phyloP scores from a whole-genome alignment of 2,888 invertebrate genomes.

The Tyria jacobaeae region DNA sequence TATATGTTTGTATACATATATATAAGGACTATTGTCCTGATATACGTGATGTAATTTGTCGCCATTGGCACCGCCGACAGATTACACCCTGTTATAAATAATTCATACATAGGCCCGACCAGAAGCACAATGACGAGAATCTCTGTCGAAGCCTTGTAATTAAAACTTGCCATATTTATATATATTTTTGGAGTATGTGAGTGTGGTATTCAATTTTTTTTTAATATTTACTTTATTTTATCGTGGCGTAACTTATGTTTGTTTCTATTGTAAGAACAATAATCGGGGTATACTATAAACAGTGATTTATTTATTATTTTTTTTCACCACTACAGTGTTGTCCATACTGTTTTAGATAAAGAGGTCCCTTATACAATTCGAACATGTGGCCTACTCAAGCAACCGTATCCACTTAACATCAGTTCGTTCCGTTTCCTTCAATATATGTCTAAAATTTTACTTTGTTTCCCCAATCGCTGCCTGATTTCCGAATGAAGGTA shows the following conservation, averaged over 20 bases:
- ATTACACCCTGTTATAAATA: slow-evolving; percentile 51
- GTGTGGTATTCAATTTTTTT: too few species aligned
- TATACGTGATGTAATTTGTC: slow-evolving; percentile 54
- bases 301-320: neutral
- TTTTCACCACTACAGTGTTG: neutral
- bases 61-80: slow-evolving; percentile 32
- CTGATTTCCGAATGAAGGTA: too few species aligned
- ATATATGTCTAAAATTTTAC: too few species aligned
- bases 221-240: too few species aligned
- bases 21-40: slow-evolving; percentile 46
- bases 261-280: neutral
- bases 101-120: slow-evolving; percentile 48
- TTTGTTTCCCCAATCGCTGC: too few species aligned
- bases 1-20: slow-evolving; percentile 16
- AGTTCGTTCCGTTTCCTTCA: too few species aligned
- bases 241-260: too few species aligned
- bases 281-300: neutral
- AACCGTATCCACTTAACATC: too few species aligned
- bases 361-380: too few species aligned
- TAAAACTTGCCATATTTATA: slow-evolving; percentile 32
- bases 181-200: slow-evolving; percentile 14
- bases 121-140: slow-evolving; percentile 38
- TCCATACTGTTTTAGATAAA: neutral
- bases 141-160: slow-evolving; percentile 31
- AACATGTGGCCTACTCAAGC: too few species aligned